Evolutionary conservation across 2,888 invertebrate species (phyloP), one percentile per base, ranked within the genome.

Genomic region (Stegophylla sp.): DNA sequence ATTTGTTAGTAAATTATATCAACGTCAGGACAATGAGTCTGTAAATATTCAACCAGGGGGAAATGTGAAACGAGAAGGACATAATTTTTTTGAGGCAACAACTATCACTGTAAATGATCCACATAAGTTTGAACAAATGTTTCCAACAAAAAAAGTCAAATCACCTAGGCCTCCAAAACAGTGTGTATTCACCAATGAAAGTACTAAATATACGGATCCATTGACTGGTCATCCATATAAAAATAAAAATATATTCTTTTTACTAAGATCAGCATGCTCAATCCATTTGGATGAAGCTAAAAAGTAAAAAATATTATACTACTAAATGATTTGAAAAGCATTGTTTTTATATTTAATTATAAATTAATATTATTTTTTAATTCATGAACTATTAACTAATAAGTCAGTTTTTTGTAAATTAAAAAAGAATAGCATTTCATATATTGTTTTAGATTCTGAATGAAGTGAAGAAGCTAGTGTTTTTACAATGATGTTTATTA

Each of bases 131-230:
- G 69, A 81, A 64, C 20, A 59, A 26, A 51, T 81, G 51, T 74
- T 81, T 4, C 59, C 73, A 10, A 66, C 17, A 15, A 74, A 81
- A 74, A 10, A 59, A 23, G 56, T 77, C 13, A 69, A 67, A 51
- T 56, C 48, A 4, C 7, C 28, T 20, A 45, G 7, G n/a, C 63
- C n/a, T 15, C 53, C 10, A 3, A 59, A 63, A 59, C 26, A 41
- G 13, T 82, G 74, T 73, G 63, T 53, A 72, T 73, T 82, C 34
- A 63, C 72, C 12, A 72, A 66, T 86, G 87, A 79, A 59, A 66
- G 82, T 83, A 98, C 98, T 0, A 93, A 94, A 85, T 98, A 98
- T 87, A 91, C 93, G 85, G 99, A 99, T 87, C 98, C 99, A 0
- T 90, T 98, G 73, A 98, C 98, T 0, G 92, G 94, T 83, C 89